These are phyloP conservation scores for Clarias gariepinus DNA, from an alignment of 2,113 vertebrate genomes.

Conservation along the genomic window DNA sequence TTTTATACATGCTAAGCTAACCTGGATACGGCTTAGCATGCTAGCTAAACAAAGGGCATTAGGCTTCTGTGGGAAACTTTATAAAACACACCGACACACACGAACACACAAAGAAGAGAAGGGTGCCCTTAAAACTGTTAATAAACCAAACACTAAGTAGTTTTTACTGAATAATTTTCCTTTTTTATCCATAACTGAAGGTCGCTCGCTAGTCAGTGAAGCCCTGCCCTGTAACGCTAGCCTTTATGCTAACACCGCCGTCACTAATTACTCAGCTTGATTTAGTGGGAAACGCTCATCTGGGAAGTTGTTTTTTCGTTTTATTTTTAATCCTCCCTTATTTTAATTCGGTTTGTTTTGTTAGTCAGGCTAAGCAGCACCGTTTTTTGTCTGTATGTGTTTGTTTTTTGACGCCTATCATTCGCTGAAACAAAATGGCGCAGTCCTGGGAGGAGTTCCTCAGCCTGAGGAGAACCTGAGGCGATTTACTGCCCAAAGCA, in stretches of 20 bases:
- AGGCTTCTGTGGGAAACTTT: neutral
- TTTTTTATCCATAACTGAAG: slow-evolving; percentile 18
- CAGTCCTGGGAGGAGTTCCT: slow-evolving; percentile 70
- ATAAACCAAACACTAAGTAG: neutral
- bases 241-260: slow-evolving; percentile 9
- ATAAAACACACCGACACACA: neutral
- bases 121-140: neutral
- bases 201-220: slow-evolving; percentile 18
- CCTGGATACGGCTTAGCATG: neutral
- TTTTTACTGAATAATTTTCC: neutral
- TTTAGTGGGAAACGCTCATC: neutral
- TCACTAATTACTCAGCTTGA: neutral
- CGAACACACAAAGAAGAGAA: no score
- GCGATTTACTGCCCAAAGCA: neutral
- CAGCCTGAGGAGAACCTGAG: slow-evolving; percentile 57
- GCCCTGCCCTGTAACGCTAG: neutral
- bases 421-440: slow-evolving; percentile 74
- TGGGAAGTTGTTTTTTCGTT: no score
- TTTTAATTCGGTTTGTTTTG: neutral
- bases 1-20: neutral
- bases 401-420: slow-evolving; percentile 6
- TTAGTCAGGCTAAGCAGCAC: neutral
- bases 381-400: neutral
- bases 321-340: no score
- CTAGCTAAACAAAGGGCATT: slow-evolving; percentile 32